Conservation (phyloP, 2,113 vertebrate species). For the Spheniscus mendiculus region DNA sequence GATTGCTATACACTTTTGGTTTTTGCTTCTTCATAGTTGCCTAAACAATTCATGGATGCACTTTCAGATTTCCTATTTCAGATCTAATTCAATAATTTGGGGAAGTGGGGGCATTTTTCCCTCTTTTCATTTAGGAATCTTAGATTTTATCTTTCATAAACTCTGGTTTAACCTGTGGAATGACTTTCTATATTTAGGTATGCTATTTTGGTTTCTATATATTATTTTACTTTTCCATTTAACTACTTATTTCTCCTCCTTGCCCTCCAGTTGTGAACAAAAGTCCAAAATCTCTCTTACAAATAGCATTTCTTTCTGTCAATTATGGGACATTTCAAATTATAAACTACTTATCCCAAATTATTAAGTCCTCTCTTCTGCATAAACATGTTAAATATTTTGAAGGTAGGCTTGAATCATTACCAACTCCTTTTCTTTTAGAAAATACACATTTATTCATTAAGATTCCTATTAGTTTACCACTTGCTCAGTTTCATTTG, state of each 20-base stretch:
- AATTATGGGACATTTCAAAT: background rate
- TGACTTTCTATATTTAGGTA: background rate
- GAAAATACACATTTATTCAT: background rate
- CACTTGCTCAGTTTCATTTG: background rate
- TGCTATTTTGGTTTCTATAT: background rate
- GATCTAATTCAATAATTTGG: background rate
- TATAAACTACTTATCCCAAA: background rate
- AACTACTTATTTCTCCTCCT: background rate
- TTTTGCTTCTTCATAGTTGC: background rate
- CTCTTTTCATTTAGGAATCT: background rate
- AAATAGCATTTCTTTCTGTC: background rate
- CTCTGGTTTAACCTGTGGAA: background rate
- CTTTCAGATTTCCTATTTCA: background rate
- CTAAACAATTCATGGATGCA: background rate
- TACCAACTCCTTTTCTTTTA: background rate
- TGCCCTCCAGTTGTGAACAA: background rate
- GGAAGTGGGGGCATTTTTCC: fast-evolving
- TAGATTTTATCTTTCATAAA: background rate
- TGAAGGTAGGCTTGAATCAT: background rate
- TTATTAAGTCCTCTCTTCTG: background rate
- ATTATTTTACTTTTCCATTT: background rate
- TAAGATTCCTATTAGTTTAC: background rate
- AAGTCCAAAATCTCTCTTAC: background rate
- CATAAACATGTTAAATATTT: background rate
- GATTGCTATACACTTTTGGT: background rate